These are phyloP conservation scores for Dromaius novaehollandiae DNA, from an alignment of 2,113 vertebrate species.

Conservation along the genomic window DNA sequence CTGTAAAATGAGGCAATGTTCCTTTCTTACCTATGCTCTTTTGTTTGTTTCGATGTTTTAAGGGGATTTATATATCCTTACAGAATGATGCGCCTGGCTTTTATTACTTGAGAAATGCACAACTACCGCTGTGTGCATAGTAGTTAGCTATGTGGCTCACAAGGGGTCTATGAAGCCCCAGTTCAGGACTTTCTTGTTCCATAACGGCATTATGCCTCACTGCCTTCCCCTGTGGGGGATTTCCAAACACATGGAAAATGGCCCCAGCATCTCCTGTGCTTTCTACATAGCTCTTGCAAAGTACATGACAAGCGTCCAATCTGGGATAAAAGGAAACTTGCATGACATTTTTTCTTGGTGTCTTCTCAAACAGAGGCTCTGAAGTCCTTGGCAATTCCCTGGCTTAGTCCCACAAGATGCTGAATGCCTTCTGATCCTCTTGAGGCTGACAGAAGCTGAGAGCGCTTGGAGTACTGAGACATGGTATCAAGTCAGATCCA, in stretches of 20 bases:
- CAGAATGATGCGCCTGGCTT: neutral
- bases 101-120: neutral
- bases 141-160: neutral
- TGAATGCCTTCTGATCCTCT: accelerated
- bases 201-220: neutral
- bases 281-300: neutral
- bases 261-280: neutral
- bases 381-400: neutral
- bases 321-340: neutral
- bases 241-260: neutral
- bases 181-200: neutral
- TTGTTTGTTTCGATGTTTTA: neutral
- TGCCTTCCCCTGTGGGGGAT: neutral
- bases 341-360: neutral
- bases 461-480: neutral
- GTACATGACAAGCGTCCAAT: neutral
- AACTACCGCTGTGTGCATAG: neutral
- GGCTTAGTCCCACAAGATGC: neutral
- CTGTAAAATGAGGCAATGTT: neutral
- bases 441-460: neutral
- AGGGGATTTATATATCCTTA: neutral
- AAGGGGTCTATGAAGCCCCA: neutral
- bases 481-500: neutral
- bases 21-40: neutral
- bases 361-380: neutral